These are phyloP conservation scores for Athene noctua DNA, from an alignment of 2,113 vertebrate species.

Conservation along the genomic window DNA sequence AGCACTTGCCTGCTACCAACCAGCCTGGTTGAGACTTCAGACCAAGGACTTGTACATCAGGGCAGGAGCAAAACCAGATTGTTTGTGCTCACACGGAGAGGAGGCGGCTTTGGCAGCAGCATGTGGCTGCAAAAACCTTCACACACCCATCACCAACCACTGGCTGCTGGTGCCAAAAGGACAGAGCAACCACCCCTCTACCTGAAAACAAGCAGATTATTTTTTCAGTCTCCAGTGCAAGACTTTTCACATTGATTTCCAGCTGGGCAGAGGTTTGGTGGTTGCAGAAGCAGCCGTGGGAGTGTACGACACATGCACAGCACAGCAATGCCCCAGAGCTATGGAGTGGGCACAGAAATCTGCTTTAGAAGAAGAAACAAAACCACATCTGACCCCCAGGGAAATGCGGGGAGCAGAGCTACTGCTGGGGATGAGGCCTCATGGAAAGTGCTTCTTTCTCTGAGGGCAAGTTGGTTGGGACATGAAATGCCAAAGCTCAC, in stretches of 20 bases:
- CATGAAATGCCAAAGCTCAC: fast-evolving
- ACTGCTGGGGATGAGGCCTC: background rate
- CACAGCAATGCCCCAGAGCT: background rate
- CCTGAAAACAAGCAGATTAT: fast-evolving
- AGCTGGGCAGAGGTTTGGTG: background rate
- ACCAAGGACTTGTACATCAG: background rate
- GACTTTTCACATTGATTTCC: background rate
- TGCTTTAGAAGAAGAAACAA: background rate
- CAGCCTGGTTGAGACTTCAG: background rate
- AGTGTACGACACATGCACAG: background rate
- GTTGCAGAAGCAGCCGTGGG: background rate
- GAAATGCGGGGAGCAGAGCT: background rate
- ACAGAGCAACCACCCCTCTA: background rate
- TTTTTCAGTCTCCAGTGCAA: background rate
- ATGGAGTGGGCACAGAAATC: background rate
- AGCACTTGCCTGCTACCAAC: background rate
- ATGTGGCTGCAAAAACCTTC: background rate
- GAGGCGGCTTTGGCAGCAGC: background rate
- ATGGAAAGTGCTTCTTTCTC: background rate
- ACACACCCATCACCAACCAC: fast-evolving
- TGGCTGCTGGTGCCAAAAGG: background rate
- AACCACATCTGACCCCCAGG: background rate
- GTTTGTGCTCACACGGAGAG: background rate
- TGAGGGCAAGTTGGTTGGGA: background rate
- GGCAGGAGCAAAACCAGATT: background rate